Evolutionary conservation across 2,113 vertebrate genomes (phyloP), one percentile per base, ranked within the genome.

Genomic region (Otis tarda): DNA sequence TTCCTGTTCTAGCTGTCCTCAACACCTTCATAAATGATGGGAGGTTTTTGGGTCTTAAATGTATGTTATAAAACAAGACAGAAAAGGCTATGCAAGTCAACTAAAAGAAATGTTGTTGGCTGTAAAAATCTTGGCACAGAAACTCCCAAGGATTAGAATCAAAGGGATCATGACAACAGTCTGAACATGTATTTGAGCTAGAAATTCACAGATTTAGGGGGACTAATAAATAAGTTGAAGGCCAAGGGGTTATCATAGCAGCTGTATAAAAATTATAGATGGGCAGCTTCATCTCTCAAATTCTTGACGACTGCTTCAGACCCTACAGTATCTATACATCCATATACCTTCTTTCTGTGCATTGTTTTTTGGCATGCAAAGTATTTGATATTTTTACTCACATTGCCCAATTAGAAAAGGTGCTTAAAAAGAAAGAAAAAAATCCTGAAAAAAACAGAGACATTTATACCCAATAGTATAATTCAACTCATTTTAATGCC

Each of bases 21-120:
- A 19, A n/a, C 5, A 5, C 35, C 3, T 2, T 33, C 43, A 83
- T 82, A 90, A 78, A 43, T 43, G 19, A 68, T 56, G 28, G 53
- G 14, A 4, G 0, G 1, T 3, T 60, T 47, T 12, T 9, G 4
- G 8, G 8, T 70, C 45, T 79, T 68, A 78, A 84, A 43, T 81
- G 10, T 37, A 9, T 67, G 9, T 71, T n/a, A 65, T 28, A 61
- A 91, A 95, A 81, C 9, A 45, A 55, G 79, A 55, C 17, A 75
- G 65, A 33, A 81, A 14, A 87, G n/a, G 25, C 91, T 82, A 80
- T 68, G 31, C 53, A 92, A 63, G 73, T 88, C 55, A 85, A 69
- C 59, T 33, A 74, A 30, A 21, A 91, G 60, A 74, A 77, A 68
- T 20, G 9, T 56, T 67, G 13, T 43, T 57, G 61, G n/a, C 30